These are phyloP conservation scores for Agrotis segetum DNA, from an alignment of 2,888 invertebrate genomes.

Conservation along the genomic window DNA sequence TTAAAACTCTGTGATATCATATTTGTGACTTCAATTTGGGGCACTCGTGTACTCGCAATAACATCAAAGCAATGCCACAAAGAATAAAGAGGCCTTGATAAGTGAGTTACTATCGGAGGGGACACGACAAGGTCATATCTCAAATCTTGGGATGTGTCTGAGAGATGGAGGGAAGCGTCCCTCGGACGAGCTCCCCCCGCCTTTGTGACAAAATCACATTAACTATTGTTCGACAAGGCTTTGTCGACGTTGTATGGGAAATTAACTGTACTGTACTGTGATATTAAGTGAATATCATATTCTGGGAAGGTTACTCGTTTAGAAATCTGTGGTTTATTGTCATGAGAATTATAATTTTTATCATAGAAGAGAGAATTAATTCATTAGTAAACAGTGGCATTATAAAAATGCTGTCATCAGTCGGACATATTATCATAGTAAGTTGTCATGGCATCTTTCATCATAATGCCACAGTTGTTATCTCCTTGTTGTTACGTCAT, in stretches of 20 bases:
- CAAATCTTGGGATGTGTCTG: slow-evolving; percentile 66
- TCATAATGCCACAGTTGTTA: neutral
- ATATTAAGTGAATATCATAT: slow-evolving; percentile 48
- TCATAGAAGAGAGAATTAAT: too few relatives aligned
- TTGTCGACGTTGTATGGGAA: slow-evolving; percentile 70
- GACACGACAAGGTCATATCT: slow-evolving; percentile 77
- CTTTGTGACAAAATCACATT: slow-evolving; percentile 81
- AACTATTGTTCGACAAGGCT: slow-evolving; percentile 77
- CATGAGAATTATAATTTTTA: neutral
- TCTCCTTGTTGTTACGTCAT: neutral
- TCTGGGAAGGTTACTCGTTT: slow-evolving; percentile 15
- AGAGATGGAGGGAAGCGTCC: slow-evolving; percentile 62
- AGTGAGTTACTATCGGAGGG: slow-evolving; percentile 69
- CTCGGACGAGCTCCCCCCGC: slow-evolving; percentile 62
- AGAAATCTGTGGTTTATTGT: neutral
- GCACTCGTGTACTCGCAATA: slow-evolving; percentile 64
- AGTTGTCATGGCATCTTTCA: neutral
- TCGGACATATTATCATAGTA: neutral
- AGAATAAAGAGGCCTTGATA: slow-evolving; percentile 68
- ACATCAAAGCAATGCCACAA: slow-evolving; percentile 65
- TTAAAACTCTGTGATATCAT: slow-evolving; percentile 53
- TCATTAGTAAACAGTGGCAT: too few relatives aligned
- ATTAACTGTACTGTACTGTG: slow-evolving; percentile 64
- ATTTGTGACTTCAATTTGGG: slow-evolving; percentile 56
- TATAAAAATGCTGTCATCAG: neutral